A percentile compares a stretch with the other conserved stretches of the same genome.
Evolutionary conservation across 1,140 invertebrate species (phyloP).

Genomic region (Frieseomelitta varia): DNA sequence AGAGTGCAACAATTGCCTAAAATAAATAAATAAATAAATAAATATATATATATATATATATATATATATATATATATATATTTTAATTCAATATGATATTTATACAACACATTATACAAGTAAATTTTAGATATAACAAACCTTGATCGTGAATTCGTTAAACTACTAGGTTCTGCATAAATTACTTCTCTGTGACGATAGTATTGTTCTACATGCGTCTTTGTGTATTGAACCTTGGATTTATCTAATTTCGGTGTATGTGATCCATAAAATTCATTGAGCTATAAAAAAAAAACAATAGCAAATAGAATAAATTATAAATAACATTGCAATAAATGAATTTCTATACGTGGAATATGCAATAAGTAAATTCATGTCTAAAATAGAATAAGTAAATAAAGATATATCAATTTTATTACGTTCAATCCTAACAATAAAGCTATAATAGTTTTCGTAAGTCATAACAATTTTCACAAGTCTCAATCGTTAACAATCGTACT

Average conservation of each 20-base stretch:
- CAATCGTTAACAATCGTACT: neutral
- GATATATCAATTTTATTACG: neutral
- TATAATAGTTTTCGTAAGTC: neutral
- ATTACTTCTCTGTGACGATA: conserved; percentile 58
- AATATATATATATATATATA: too few relatives aligned
- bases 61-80: too few relatives aligned
- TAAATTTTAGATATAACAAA: conserved; percentile 36
- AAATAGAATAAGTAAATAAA: neutral
- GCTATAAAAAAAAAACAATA: conserved; percentile 4
- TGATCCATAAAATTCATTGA: neutral
- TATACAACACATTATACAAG: neutral
- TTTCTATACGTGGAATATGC: neutral
- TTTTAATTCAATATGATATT: too few relatives aligned
- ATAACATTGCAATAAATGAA: neutral
- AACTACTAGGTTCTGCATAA: conserved; percentile 57
- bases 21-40: too few relatives aligned
- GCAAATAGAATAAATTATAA: neutral
- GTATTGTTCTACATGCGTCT: conserved; percentile 68
- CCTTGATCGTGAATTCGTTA: conserved; percentile 43
- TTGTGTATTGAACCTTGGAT: conserved; percentile 64
- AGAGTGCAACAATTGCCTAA: conserved; percentile 57
- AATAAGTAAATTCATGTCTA: too few relatives aligned
- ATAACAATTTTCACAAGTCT: neutral
- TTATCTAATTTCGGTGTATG: conserved; percentile 28
- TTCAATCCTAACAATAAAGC: too few relatives aligned